Base-by-base conservation (phyloP, 2,113 vertebrate species). In the Lanius ludovicianus region DNA sequence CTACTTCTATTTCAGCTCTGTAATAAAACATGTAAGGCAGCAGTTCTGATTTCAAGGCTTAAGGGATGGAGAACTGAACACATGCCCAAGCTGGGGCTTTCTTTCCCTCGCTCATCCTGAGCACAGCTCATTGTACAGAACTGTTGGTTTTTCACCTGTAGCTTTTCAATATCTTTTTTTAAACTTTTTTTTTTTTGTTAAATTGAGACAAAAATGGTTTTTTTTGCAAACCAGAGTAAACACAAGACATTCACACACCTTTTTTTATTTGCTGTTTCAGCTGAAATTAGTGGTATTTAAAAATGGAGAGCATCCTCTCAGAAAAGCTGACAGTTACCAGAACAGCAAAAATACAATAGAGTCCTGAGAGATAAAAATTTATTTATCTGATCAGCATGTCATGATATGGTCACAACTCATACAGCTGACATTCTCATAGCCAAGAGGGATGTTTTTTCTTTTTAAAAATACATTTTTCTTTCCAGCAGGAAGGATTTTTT, bases 351-450 rank as follows among this genome's bases (percentile, higher is more conserved):
- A 60, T n/a, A 84, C 83, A 98, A 91, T 11, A 76, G 37, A 95
- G 90, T 97, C 97, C 98, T 97, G 95, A 98, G 97, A 98, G 92
- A 97, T 97, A 98, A 97, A 97, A 95, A 97, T 97, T 97, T 98
- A 98, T 98, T 97, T 96, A 84, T 95, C 87, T 75, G 93, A 98
- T 97, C 97, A 97, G 97, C 97, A 95, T 92, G 95, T 97, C 95
- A 97, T 93, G 97, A 97, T 97, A 97, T 92, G 97, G 97, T 95
- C 96, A 97, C 82, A 92, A 87, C 81, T 97, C 96, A 95, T 80
- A 97, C 96, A 97, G 97, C 96, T 97, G 97, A 98, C 87, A 97
- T 95, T 97, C 97, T 97, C 94, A 97, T 89, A 98, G 96, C 97
- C 96, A 87, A 98, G 98, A 97, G 60, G 89, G 97, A 95, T 75